Evolutionary conservation across 2,797 vertebrate species (phyloP).

Genomic region (Rhabdophis nuchalis): DNA sequence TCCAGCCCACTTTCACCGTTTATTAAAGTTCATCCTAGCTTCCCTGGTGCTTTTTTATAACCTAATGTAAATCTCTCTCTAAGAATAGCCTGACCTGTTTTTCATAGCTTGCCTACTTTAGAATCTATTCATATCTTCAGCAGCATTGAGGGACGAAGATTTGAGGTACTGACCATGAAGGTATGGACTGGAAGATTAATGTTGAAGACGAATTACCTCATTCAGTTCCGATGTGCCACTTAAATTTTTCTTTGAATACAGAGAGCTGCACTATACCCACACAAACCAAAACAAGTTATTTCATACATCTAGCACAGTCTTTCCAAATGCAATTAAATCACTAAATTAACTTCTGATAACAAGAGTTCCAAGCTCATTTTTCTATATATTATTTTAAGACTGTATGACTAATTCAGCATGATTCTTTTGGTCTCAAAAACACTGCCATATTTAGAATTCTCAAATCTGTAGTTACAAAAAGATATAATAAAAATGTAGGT

Average conservation of each 20-base stretch:
- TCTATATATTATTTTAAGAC: not conserved
- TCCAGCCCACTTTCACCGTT: not conserved
- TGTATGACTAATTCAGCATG: not conserved
- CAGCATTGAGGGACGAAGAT: not conserved
- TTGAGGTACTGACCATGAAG: not conserved
- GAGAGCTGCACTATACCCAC: not conserved
- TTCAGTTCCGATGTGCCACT: not conserved
- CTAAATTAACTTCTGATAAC: not conserved
- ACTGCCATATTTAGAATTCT: not conserved
- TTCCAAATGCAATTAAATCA: not conserved
- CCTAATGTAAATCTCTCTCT: not conserved
- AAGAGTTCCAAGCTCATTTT: not conserved
- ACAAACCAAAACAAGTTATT: not conserved
- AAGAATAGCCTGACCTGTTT: constrained; percentile 12
- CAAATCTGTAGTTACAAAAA: not conserved
- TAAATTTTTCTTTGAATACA: not conserved
- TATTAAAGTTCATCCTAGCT: not conserved
- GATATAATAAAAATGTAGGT: not conserved
- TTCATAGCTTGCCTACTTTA: constrained; percentile 21
- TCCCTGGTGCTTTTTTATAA: constrained; percentile 16
- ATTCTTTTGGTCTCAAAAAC: not conserved
- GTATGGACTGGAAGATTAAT: not conserved
- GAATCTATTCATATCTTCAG: constrained; percentile 11
- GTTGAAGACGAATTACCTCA: not conserved
- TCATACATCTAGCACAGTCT: not conserved